Evolutionary conservation across 2,113 vertebrate genomes (phyloP).

Genomic region (Channa argus): DNA sequence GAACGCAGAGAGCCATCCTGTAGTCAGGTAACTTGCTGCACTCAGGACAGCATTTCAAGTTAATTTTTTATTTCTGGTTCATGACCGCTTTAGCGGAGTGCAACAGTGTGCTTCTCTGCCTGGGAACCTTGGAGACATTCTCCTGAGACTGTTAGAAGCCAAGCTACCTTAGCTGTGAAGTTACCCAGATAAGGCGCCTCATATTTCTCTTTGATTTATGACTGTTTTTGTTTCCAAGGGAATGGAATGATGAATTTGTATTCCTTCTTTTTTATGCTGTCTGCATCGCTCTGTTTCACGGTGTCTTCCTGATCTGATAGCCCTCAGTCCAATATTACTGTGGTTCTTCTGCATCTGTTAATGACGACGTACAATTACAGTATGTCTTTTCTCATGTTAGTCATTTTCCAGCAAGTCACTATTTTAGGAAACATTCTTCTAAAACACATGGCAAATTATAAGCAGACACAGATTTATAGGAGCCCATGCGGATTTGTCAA

Average conservation of each 20-base stretch:
- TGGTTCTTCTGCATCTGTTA: conserved; percentile 35
- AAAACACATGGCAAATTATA: not conserved
- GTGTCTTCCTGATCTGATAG: conserved; percentile 48
- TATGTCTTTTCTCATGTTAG: not conserved
- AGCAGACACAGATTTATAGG: not conserved
- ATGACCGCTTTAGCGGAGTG: conserved; percentile 51
- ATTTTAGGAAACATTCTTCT: not conserved
- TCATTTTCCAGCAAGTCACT: not conserved
- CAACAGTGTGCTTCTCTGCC: conserved; percentile 45
- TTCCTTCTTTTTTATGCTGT: conserved; percentile 69
- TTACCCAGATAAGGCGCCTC: conserved; percentile 81
- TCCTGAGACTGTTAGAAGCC: conserved; percentile 76
- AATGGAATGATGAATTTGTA: conserved; percentile 79
- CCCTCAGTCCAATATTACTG: conserved; percentile 23
- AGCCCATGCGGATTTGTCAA: not conserved
- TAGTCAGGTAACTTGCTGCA: conserved; percentile 45
- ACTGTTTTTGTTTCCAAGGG: conserved; percentile 78
- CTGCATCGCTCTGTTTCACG: conserved; percentile 16
- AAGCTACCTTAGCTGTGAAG: conserved; percentile 82
- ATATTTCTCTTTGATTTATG: conserved; percentile 84
- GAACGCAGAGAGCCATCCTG: conserved; percentile 26
- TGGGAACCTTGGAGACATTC: conserved; percentile 67
- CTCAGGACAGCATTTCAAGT: conserved; percentile 53
- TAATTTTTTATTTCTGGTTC: conserved; percentile 75
- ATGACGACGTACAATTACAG: conserved; percentile 14